A percentile compares a stretch with the other conserved stretches of the same genome.
Evolutionary conservation across 2,797 vertebrate species (phyloP).

Genomic region (Picus viridis): DNA sequence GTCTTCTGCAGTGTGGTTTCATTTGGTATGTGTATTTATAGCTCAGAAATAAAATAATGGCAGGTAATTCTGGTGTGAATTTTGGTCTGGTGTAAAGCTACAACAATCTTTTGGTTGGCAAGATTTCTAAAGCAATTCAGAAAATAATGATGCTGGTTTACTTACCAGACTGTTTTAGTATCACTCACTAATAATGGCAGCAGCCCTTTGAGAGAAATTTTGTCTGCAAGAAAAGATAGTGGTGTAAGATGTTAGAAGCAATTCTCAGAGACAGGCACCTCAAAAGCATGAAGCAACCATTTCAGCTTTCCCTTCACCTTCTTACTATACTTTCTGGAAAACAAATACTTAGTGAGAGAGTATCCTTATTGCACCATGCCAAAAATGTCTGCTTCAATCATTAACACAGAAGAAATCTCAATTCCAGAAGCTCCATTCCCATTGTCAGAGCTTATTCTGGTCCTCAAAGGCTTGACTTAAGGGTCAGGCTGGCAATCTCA

Average conservation of each 20-base stretch:
- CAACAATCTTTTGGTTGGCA: not conserved
- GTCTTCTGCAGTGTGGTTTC: not conserved
- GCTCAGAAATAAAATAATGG: not conserved
- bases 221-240: not conserved
- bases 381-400: not conserved
- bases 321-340: not conserved
- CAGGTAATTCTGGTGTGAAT: not conserved
- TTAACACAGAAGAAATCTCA: not conserved
- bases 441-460: not conserved
- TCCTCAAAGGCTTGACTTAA: not conserved
- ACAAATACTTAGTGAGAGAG: not conserved
- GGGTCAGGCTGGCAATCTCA: not conserved
- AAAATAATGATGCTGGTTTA: not conserved
- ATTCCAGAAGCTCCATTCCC: not conserved
- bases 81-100: slow-evolving; percentile 14
- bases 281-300: not conserved
- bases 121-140: not conserved
- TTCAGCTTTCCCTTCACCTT: not conserved
- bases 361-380: not conserved
- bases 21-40: not conserved
- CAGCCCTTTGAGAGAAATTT: not conserved
- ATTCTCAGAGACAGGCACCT: not conserved
- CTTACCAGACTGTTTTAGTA: not conserved
- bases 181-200: not conserved
- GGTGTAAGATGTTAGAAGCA: not conserved